These are phyloP conservation scores for Philonicus albiceps DNA, from an alignment of 2,888 invertebrate species.

Conservation along the genomic window DNA sequence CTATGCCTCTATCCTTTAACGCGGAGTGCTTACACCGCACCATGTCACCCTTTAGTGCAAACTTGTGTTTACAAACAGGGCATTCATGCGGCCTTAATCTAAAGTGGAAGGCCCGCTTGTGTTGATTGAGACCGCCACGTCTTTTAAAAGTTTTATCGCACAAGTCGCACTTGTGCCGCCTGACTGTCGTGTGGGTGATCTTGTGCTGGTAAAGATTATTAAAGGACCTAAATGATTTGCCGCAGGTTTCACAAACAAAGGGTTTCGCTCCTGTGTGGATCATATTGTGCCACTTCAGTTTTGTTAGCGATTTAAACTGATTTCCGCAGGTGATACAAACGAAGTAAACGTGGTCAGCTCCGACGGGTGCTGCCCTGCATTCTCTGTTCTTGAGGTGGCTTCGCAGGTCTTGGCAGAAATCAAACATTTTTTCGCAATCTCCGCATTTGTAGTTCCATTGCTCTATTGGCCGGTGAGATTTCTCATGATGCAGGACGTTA, in stretches of 20 bases:
- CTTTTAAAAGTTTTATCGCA: conserved; percentile 60
- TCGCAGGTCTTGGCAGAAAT: conserved; percentile 48
- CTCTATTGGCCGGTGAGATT: conserved; percentile 41
- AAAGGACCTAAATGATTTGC: conserved; percentile 48
- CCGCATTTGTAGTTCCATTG: conserved; percentile 51
- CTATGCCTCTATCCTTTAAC: background rate
- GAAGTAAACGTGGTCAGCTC: conserved; percentile 42
- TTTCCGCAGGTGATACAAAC: conserved; percentile 47
- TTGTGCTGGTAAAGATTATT: conserved; percentile 58
- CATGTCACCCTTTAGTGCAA: conserved; percentile 62
- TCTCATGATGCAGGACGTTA: conserved; percentile 44
- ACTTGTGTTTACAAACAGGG: conserved; percentile 58
- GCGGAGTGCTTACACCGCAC: conserved; percentile 60
- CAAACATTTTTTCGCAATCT: conserved; percentile 49
- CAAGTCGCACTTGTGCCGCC: conserved; percentile 54
- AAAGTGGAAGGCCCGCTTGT: conserved; percentile 60
- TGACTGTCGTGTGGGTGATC: conserved; percentile 58
- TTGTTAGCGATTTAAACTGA: conserved; percentile 45
- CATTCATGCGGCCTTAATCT: conserved; percentile 61
- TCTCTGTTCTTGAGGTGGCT: conserved; percentile 45
- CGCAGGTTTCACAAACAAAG: conserved; percentile 48
- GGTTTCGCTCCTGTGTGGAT: conserved; percentile 45
- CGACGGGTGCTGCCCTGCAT: conserved; percentile 15
- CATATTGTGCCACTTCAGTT: conserved; percentile 44
- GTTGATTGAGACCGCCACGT: conserved; percentile 60